These are phyloP conservation scores for Dicerorhinus sumatrensis DNA, from an alignment of 2,113 vertebrate genomes.

Conservation along the genomic window DNA sequence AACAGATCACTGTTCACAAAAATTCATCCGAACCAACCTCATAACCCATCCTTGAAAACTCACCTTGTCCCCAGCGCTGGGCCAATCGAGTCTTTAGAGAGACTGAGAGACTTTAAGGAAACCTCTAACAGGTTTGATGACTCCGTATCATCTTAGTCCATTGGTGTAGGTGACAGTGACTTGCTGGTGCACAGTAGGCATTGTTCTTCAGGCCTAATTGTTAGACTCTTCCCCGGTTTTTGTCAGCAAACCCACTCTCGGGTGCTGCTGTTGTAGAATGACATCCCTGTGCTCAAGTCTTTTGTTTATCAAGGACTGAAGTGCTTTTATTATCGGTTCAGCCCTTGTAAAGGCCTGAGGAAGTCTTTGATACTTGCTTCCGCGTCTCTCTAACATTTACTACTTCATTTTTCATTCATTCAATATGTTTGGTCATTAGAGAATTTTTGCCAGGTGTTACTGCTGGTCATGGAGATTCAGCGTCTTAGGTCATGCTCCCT, in stretches of 20 bases:
- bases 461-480: not conserved
- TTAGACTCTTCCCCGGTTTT: not conserved
- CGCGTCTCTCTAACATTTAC: not conserved
- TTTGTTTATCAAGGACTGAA: not conserved
- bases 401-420: not conserved
- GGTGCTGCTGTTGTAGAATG: not conserved
- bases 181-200: not conserved
- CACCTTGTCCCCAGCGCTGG: not conserved
- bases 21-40: not conserved
- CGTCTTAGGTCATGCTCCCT: not conserved
- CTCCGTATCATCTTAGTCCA: not conserved
- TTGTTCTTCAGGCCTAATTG: not conserved
- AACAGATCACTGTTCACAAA: not conserved
- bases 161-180: not conserved
- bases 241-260: not conserved
- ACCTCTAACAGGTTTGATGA: not conserved
- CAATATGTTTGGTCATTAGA: not conserved
- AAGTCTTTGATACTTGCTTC: not conserved
- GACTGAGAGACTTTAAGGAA: not conserved
- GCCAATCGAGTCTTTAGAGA: no score
- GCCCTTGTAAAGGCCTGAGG: not conserved
- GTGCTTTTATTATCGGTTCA: not conserved
- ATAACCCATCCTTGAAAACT: not conserved
- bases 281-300: not conserved
- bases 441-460: not conserved